These are phyloP conservation scores for Trileptium ribeirensis DNA, from an alignment of 2,888 invertebrate genomes.

Conservation along the genomic window DNA sequence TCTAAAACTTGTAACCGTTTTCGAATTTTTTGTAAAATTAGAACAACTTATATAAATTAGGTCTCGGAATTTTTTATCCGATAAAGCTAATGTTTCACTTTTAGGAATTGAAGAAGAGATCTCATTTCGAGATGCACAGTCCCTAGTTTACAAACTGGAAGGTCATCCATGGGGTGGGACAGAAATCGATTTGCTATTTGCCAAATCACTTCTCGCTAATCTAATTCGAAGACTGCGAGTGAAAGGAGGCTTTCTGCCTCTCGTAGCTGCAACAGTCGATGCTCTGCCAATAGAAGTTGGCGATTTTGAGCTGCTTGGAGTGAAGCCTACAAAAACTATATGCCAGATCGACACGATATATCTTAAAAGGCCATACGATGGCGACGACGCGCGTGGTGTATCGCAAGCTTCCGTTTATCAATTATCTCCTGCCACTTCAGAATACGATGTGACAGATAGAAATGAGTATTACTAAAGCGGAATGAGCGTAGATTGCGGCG, in stretches of 20 bases:
- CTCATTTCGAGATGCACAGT: background rate
- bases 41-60: too few relatives aligned
- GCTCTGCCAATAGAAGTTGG: background rate
- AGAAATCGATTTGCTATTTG: background rate
- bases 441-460: too few relatives aligned
- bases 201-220: background rate
- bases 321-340: background rate
- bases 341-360: background rate
- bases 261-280: background rate
- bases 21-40: too few relatives aligned
- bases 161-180: background rate
- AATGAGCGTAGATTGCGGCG: too few relatives aligned
- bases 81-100: too few relatives aligned
- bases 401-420: too few relatives aligned
- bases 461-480: too few relatives aligned
- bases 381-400: background rate
- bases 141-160: background rate
- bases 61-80: too few relatives aligned
- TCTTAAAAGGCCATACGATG: background rate
- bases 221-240: background rate
- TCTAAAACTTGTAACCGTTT: too few relatives aligned
- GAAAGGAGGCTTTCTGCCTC: background rate
- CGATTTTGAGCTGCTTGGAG: background rate
- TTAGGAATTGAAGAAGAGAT: background rate
- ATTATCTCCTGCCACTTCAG: too few relatives aligned